Evolutionary conservation across 2,797 vertebrate genomes (phyloP), one percentile per base, ranked within the genome.

Genomic region (Pygocentrus nattereri): DNA sequence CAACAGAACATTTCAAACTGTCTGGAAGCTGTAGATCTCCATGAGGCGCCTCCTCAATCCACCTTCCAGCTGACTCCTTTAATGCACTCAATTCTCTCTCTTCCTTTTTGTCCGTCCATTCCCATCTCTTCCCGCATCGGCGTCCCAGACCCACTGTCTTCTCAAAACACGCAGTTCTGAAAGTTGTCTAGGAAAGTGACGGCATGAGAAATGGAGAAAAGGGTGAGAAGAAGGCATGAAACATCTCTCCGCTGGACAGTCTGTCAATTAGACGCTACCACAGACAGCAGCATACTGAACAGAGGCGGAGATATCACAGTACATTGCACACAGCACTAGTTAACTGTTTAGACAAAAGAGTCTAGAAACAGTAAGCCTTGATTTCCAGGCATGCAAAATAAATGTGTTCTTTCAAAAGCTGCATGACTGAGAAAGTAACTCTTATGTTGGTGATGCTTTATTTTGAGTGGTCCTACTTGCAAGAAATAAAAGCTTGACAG

Each of bases 261-360:
- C 90, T 89, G 91, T 92, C 91, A 92, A 91, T 93, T 92, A 93
- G 89, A 81, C 76, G 34, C 62, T 76, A 67, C 73, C 79, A 18
- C 86, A 78, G 56, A 85, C 80, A 84, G 85, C 44, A 19, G 61
- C 77, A 84, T 79, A 47, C 15, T 72, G 79, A 82, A 87, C 70
- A 84, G 75, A 83, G 69, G 68, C 34, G 81, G 69, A 78, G 38
- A 74, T 80, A 81, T 82, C 47, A 82, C 38, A 44, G 77, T 31
- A 44, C 23, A 31, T 44, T 71, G 49, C n/a, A n/a, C 8, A 52
- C 41, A 34, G 18, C 18, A 30, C 30, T 73, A 3, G 16, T 2
- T 34, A 34, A 41, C 64, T 41, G 30, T n/a, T 64, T 30, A 1
- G 61, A 64, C 30, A 31, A 64, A 30, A 64, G 70, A 80, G 56